These are phyloP conservation scores for Oxystoma pomonae DNA, from an alignment of 2,888 invertebrate genomes.

Conservation along the genomic window DNA sequence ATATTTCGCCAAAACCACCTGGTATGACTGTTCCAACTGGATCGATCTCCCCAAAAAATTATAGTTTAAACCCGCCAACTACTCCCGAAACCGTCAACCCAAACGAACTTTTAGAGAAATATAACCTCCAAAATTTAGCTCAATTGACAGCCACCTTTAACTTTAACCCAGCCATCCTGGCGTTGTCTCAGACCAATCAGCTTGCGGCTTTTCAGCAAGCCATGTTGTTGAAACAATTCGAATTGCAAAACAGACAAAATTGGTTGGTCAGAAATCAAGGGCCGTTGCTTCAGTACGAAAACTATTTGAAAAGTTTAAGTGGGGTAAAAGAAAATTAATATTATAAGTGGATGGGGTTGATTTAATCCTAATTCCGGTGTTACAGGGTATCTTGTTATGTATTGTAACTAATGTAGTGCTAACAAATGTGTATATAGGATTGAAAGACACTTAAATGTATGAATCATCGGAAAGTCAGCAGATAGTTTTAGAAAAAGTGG, in stretches of 20 bases:
- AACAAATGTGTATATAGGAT: no score
- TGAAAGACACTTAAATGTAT: no score
- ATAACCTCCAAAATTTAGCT: conserved; percentile 45
- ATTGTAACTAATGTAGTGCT: no score
- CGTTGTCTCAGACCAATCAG: conserved; percentile 29
- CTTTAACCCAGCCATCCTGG: conserved; percentile 35
- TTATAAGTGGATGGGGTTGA: no score
- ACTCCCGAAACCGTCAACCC: conserved; percentile 22
- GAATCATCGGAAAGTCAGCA: no score
- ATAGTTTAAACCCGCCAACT: neutral
- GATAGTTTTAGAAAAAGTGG: no score
- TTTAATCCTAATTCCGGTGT: conserved; percentile 5
- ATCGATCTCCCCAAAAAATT: conserved; percentile 14
- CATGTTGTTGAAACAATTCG: conserved; percentile 44
- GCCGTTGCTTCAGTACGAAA: conserved; percentile 44
- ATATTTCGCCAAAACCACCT: conserved; percentile 7
- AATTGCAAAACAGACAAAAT: conserved; percentile 44
- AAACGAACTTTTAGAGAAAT: conserved; percentile 45
- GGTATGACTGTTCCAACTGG: conserved; percentile 7
- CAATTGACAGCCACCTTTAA: conserved; percentile 39
- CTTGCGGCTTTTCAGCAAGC: conserved; percentile 44
- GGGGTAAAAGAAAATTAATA: conserved; percentile 17
- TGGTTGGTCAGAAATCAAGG: conserved; percentile 42
- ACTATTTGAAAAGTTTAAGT: conserved; percentile 43
- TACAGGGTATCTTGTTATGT: no score